Conservation (phyloP, 2,888 invertebrate species). For the Camponotus fellah region DNA sequence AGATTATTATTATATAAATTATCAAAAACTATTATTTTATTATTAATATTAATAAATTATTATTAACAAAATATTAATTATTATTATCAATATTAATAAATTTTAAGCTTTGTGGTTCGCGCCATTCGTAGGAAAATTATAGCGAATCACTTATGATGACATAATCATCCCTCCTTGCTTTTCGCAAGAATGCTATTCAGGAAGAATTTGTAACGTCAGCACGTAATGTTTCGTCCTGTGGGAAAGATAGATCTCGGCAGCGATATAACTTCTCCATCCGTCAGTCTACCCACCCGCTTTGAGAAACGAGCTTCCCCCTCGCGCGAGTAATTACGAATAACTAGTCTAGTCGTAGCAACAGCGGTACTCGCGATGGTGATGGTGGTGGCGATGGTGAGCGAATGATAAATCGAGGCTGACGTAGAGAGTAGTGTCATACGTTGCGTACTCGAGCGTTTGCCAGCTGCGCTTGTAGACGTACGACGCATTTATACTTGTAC, state of each 20-base stretch:
- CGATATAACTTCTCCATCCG: slow-evolving; percentile 67
- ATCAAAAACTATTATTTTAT: neutral
- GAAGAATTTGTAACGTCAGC: slow-evolving; percentile 41
- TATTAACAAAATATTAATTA: too few relatives aligned
- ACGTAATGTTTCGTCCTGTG: slow-evolving; percentile 1
- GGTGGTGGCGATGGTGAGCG: slow-evolving; percentile 39
- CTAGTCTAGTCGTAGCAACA: slow-evolving; percentile 71
- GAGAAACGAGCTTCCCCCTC: slow-evolving; percentile 73
- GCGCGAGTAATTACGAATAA: slow-evolving; percentile 79
- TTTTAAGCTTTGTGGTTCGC: neutral
- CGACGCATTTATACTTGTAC: slow-evolving; percentile 13
- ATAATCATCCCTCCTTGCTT: neutral
- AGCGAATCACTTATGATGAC: neutral
- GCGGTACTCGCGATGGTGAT: slow-evolving; percentile 52
- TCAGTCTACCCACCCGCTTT: slow-evolving; percentile 66
- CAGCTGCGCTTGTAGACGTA: slow-evolving; percentile 6
- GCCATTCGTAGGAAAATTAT: neutral
- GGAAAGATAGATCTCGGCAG: slow-evolving; percentile 42
- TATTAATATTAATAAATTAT: neutral
- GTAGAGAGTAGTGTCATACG: slow-evolving; percentile 36
- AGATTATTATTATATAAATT: neutral
- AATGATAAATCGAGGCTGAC: slow-evolving; percentile 76
- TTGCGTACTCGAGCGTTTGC: slow-evolving; percentile 19
- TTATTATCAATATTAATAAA: neutral
- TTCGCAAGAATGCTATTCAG: slow-evolving; percentile 3